Percentiles rank a stretch among this genome's conserved stretches.
These are phyloP conservation scores for Glaucidium brasilianum DNA, from an alignment of 2,113 vertebrate genomes.

Conservation along the genomic window DNA sequence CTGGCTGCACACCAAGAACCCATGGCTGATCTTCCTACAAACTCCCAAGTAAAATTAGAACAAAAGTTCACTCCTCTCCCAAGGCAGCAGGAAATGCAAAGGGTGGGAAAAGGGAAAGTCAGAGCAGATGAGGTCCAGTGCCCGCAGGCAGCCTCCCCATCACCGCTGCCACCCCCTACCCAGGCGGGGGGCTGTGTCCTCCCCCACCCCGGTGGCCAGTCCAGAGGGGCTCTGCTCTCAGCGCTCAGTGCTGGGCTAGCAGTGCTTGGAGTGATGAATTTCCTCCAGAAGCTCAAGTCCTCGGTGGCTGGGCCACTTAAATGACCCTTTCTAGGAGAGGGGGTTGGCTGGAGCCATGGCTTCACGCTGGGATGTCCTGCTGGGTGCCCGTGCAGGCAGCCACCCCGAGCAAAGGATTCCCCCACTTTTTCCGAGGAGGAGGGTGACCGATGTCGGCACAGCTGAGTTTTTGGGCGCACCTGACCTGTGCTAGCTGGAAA, in stretches of 20 bases:
- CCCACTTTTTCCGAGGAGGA: fast-evolving
- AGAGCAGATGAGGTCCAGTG: slow-evolving; percentile 47
- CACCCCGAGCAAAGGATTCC: not conserved
- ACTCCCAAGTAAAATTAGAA: slow-evolving; percentile 66
- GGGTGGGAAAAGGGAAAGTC: slow-evolving; percentile 47
- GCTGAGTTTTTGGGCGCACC: not conserved
- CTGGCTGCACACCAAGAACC: slow-evolving; percentile 67
- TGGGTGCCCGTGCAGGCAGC: fast-evolving
- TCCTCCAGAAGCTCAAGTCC: not conserved
- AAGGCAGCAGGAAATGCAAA: slow-evolving; percentile 65
- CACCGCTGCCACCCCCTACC: not conserved
- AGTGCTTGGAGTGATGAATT: not conserved
- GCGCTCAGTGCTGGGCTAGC: not conserved
- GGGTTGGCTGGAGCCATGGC: not conserved
- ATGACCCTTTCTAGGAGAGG: not conserved
- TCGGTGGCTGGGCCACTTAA: not conserved
- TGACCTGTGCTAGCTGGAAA: not conserved
- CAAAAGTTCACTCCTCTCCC: slow-evolving; percentile 67
- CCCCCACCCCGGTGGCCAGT: not conserved
- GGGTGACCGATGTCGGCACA: fast-evolving
- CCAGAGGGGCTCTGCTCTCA: not conserved
- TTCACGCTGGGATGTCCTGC: not conserved
- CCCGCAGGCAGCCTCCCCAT: not conserved
- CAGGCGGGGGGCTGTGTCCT: fast-evolving
- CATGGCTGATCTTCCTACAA: slow-evolving; percentile 65